A percentile compares a stretch with the other conserved stretches of the same genome.
Conservation (phyloP, 2,113 vertebrate genomes). For the Proteles cristata region DNA sequence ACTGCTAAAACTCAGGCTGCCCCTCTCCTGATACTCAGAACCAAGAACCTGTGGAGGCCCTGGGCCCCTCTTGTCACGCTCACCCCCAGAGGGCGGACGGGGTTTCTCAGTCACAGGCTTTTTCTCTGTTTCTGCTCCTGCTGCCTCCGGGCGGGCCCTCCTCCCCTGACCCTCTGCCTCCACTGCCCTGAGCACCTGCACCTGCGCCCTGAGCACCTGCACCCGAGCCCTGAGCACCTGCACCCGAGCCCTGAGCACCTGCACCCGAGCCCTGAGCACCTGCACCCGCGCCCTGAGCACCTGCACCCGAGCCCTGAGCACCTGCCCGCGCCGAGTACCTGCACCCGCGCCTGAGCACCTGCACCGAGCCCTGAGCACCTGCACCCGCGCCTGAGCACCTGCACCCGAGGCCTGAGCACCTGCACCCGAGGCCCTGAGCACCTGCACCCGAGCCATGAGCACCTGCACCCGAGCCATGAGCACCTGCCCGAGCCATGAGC, state of each 20-base stretch:
- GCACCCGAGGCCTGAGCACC: no score
- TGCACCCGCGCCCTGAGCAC: background rate
- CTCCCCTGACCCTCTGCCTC: background rate
- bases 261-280: background rate
- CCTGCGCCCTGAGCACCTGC: background rate
- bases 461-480: no score
- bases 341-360: background rate
- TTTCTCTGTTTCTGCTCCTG: background rate
- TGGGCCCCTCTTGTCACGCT: background rate
- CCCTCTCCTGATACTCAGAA: slow-evolving; percentile 53
- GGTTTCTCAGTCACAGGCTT: background rate
- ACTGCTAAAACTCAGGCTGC: slow-evolving; percentile 61
- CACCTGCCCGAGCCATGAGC: background rate
- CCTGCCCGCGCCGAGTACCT: background rate
- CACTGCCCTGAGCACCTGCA: background rate
- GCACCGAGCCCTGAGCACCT: no score
- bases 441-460: no score
- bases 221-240: background rate
- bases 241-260: no score
- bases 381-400: no score
- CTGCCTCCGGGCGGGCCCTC: background rate
- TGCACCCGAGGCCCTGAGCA: no score
- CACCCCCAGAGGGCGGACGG: background rate
- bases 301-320: background rate
- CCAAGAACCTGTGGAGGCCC: background rate